phyloP scores from a whole-genome alignment of 1,140 invertebrate species.

The Coelopa frigida region DNA sequence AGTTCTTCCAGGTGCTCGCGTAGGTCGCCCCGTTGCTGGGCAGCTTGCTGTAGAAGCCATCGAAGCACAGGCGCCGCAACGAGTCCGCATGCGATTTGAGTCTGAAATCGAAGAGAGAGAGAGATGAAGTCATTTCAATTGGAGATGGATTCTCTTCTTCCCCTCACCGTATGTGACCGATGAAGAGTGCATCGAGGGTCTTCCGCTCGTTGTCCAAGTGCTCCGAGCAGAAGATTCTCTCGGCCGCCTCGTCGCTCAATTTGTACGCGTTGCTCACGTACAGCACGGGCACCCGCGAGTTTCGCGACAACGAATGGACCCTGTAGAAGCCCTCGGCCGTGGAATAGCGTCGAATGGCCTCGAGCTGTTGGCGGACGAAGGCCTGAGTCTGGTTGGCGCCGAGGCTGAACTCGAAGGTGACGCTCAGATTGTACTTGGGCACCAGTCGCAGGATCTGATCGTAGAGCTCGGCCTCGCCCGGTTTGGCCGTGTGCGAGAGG shows the following conservation, averaged over 20 bases:
- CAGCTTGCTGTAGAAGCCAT: constrained; percentile 58
- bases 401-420: constrained; percentile 38
- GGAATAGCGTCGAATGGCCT: constrained; percentile 12
- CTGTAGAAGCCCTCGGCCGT: constrained; percentile 50
- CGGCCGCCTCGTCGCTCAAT: constrained; percentile 48
- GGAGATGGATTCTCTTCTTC: constrained; percentile 24
- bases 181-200: constrained; percentile 51
- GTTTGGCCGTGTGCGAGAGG: constrained; percentile 18
- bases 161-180: constrained; percentile 48
- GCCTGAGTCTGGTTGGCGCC: constrained; percentile 33
- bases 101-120: constrained; percentile 15
- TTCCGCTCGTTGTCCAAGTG: constrained; percentile 48
- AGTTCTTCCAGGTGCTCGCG: constrained; percentile 59
- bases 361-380: constrained; percentile 34
- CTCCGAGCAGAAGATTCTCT: constrained; percentile 47
- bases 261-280: constrained; percentile 55
- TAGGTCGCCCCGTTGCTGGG: constrained; percentile 54
- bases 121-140: background rate
- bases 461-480: constrained; percentile 20
- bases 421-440: constrained; percentile 34
- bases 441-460: constrained; percentile 22
- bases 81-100: constrained; percentile 40
- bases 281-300: constrained; percentile 47
- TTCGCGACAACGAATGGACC: constrained; percentile 43
- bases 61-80: constrained; percentile 49